Base-by-base conservation (phyloP, 1,140 invertebrate genomes). In the Oryctes rhinoceros region DNA sequence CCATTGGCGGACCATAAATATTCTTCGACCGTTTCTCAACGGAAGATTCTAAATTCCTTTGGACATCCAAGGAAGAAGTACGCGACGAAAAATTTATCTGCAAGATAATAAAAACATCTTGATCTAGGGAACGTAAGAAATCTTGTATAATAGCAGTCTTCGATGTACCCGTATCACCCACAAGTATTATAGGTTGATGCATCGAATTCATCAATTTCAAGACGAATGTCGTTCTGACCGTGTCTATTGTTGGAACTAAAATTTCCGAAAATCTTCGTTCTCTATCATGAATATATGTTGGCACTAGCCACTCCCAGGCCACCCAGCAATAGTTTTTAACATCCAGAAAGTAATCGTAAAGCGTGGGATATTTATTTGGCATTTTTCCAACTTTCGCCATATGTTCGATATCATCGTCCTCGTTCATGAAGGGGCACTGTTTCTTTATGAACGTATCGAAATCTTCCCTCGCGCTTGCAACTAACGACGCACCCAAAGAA, bases 1-100 rank as follows among this genome's bases (percentile, higher is more conserved):
- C 96, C 59, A 94, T 90, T 4, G 95, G 92, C 78, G 96, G 96
- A 0, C 96, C 96, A 85, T 94, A 97, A 20, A 93, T 93, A 86
- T 97, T 94, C 87, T 96, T 96, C 3, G 96, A 97, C 82, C 96
- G 89, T 87, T 97, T 97, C 85, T 97, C 95, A 4, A 97, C 92
- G 37, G 92, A 92, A 0, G 95, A 93, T 88, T 98, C 96, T 78
- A 98, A 89, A 84, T 94, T 96, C 65, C 92, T 90, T 86, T 98
- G 96, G 6, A 98, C 93, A 87, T 97, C 95, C 89, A 96, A 90
- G 0, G 96, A 97, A 0, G 94, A 95, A 0, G 96, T 97, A 85
- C 95, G 90, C 15, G 94, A 96, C 37, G 96, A 97, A 88, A 97
- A 98, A 89, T 97, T 97, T 86, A 97, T 92, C 87, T 94, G 92